Conservation (phyloP, 2,888 invertebrate species). For the Drosophila ustulata region DNA sequence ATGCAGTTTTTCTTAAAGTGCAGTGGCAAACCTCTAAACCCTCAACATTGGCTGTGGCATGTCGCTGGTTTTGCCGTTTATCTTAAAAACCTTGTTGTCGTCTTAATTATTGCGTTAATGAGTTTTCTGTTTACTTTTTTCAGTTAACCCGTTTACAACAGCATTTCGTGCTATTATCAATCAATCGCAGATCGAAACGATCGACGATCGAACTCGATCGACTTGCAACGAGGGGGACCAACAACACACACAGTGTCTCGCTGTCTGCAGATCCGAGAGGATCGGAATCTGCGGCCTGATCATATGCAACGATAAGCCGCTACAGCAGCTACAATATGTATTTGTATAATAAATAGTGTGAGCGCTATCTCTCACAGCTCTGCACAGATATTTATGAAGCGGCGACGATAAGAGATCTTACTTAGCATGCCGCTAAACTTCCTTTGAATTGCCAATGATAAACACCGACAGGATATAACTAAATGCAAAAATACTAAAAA, state of each 20-base stretch:
- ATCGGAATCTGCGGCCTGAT: constrained; percentile 67
- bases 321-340: constrained; percentile 50
- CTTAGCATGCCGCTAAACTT: constrained; percentile 63
- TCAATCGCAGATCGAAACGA: constrained; percentile 69
- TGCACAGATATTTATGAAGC: constrained; percentile 72
- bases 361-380: constrained; percentile 67
- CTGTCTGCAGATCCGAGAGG: constrained; percentile 21
- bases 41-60: constrained; percentile 51
- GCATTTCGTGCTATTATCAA: constrained; percentile 79
- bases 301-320: constrained; percentile 70
- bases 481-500: background rate
- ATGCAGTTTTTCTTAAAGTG: constrained; percentile 9
- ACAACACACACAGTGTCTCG: background rate
- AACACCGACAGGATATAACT: constrained; percentile 70
- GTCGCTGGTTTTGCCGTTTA: constrained; percentile 65
- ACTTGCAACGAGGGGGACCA: constrained; percentile 39
- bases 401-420: constrained; percentile 74
- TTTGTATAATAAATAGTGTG: constrained; percentile 76
- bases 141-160: constrained; percentile 74
- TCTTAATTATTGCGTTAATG: constrained; percentile 84
- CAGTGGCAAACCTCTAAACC: constrained; percentile 17
- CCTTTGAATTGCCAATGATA: constrained; percentile 53
- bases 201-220: constrained; percentile 57
- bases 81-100: constrained; percentile 83
- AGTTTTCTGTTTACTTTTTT: constrained; percentile 81